Percentiles rank a stretch among this genome's conserved stretches.
Evolutionary conservation across 2,113 vertebrate species (phyloP).

Genomic region (Thymallus thymallus): DNA sequence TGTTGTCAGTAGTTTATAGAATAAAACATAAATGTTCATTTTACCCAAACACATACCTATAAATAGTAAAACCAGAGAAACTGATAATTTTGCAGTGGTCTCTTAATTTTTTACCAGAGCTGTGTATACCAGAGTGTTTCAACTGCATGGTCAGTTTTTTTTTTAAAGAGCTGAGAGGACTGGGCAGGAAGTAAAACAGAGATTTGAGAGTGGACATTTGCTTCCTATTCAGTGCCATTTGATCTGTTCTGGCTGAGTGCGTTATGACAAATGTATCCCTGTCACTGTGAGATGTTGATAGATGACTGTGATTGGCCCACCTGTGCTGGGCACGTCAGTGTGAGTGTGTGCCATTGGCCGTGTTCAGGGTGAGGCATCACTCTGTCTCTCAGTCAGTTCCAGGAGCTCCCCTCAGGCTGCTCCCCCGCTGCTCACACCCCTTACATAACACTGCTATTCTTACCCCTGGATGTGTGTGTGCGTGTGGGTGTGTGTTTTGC

Average conservation of each 20-base stretch:
- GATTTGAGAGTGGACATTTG: too few species aligned
- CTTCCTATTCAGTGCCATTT: slow-evolving; percentile 5
- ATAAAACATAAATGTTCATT: too few species aligned
- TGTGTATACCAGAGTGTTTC: too few species aligned
- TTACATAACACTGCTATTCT: slow-evolving; percentile 63
- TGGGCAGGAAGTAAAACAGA: too few species aligned
- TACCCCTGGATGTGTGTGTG: slow-evolving; percentile 25
- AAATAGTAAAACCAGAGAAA: too few species aligned
- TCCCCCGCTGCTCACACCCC: slow-evolving; percentile 13
- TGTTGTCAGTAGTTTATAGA: too few species aligned
- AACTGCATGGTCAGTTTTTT: too few species aligned
- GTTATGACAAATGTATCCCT: slow-evolving; percentile 28
- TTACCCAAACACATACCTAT: too few species aligned
- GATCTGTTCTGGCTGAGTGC: slow-evolving; percentile 14
- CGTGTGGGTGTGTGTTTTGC: not conserved
- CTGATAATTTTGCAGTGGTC: too few species aligned
- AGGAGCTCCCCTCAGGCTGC: slow-evolving; percentile 62
- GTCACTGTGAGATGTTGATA: slow-evolving; percentile 18
- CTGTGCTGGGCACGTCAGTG: slow-evolving; percentile 24
- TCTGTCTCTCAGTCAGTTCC: slow-evolving; percentile 60
- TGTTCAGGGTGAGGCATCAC: slow-evolving; percentile 58
- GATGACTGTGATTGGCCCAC: slow-evolving; percentile 45
- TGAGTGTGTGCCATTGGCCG: slow-evolving; percentile 45
- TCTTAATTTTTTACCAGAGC: too few species aligned
- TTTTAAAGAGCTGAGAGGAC: too few species aligned